Base-by-base conservation (phyloP, 2,888 invertebrate genomes). In the Matsumyia berberina region DNA sequence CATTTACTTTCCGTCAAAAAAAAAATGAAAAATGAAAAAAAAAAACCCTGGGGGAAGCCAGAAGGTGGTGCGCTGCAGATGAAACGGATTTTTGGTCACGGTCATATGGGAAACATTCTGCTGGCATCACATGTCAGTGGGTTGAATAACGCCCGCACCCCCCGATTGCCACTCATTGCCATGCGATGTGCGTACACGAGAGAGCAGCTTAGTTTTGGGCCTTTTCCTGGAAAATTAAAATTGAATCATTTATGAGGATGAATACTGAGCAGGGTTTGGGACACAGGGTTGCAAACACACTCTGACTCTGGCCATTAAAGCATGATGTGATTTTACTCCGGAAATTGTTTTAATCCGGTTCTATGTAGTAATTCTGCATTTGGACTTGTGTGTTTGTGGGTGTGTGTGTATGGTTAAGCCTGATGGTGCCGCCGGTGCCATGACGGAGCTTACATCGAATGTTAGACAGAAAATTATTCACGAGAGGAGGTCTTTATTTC, bases 171-270 rank as follows among this genome's bases (percentile, higher is more conserved):
- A 6, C 33, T 51, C 49, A 72, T 67, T 72, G 44, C 67, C 19
- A 35, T 72, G 55, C 69, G 33, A 64, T 74, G 79, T 80, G 74
- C 70, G 74, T 85, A 57, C 35, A n/a, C n/a, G n/a, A n/a, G 12
- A 8, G 46, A 37, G 19, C 66, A 76, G 79, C 74, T 80, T 80
- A 85, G 80, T 76, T 80, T 76, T 12, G 79, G 69, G 66, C 57
- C 62, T 80, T 79, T 74, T 85, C 33, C 85, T 66, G 74, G 85
- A 79, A 85, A 85, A 85, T 85, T 85, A 85, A 85, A 85, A 85
- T 85, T 85, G 79, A 85, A 85, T 85, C 80, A 85, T 85, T 85
- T 76, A 85, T 85, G 85, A 85, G 85, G 74, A 79, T 80, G 85
- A 79, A 85, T 85, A 76, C 66, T 8, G 60, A 58, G 31, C 60